A percentile compares a stretch with the other conserved stretches of the same genome.
phyloP scores from a whole-genome alignment of 64 coral and sea anemone genomes.

The Montipora capricornis region DNA sequence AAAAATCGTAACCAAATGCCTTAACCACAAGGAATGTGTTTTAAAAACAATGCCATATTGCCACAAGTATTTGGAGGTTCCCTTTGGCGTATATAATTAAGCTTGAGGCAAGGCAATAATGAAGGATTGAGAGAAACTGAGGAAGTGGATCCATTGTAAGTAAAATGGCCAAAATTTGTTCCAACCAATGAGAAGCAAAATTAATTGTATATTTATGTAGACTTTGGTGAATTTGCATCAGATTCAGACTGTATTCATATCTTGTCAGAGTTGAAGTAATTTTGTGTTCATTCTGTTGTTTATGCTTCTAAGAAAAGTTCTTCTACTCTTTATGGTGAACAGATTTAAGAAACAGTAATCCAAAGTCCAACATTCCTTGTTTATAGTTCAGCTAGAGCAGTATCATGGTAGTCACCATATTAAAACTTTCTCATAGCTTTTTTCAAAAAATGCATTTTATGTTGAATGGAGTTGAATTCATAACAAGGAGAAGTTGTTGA shows the following conservation, averaged over 20 bases:
- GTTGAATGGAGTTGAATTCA: conserved; percentile 17
- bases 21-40: conserved; percentile 21
- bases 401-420: not conserved
- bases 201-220: not conserved
- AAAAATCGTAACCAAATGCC: not conserved
- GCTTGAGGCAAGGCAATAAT: not conserved
- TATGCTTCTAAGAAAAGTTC: not conserved
- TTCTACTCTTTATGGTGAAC: not conserved
- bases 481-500: not conserved
- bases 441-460: not conserved
- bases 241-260: conserved; percentile 47
- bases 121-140: not conserved
- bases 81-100: not conserved
- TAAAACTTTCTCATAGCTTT: too few species aligned
- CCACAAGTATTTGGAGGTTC: not conserved
- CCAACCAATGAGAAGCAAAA: not conserved
- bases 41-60: conserved; percentile 18
- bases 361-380: not conserved
- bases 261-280: conserved; percentile 3
- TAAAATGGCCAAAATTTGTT: not conserved
- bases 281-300: conserved; percentile 4
- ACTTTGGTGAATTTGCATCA: conserved; percentile 36
- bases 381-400: not conserved
- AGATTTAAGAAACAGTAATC: not conserved
- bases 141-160: not conserved